phyloP scores from a whole-genome alignment of 2,888 invertebrate genomes.

The Physocephala rufipes region DNA sequence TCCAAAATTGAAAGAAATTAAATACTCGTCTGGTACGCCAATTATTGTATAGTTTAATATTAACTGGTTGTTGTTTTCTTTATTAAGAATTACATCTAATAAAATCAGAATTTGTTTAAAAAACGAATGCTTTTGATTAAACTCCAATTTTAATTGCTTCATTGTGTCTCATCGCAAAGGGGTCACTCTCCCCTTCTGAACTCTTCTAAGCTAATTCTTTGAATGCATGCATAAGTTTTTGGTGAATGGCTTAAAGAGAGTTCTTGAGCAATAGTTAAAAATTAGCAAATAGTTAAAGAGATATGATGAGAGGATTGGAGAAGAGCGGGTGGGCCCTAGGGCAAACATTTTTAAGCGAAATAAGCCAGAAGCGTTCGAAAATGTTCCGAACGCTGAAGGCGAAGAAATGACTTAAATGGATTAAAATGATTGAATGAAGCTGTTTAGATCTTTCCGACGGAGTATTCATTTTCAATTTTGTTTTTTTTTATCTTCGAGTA shows the following conservation, averaged over 20 bases:
- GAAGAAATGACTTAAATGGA: constrained; percentile 23
- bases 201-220: too few species aligned
- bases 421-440: constrained; percentile 32
- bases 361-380: not conserved
- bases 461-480: not conserved
- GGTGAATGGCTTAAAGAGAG: not conserved
- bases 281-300: constrained; percentile 6
- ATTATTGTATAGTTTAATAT: too few species aligned
- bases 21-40: too few species aligned
- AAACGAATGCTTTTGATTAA: not conserved
- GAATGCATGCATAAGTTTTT: too few species aligned
- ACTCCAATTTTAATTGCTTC: not conserved
- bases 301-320: not conserved
- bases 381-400: not conserved
- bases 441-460: constrained; percentile 22
- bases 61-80: too few species aligned
- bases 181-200: too few species aligned
- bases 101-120: not conserved
- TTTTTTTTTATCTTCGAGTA: not conserved
- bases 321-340: too few species aligned
- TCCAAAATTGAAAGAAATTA: not conserved
- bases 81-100: not conserved
- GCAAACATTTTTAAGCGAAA: not conserved
- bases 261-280: constrained; percentile 1
- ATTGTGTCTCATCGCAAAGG: not conserved